Base-by-base conservation (phyloP, 2,888 invertebrate genomes). In the Lingula anatina region DNA sequence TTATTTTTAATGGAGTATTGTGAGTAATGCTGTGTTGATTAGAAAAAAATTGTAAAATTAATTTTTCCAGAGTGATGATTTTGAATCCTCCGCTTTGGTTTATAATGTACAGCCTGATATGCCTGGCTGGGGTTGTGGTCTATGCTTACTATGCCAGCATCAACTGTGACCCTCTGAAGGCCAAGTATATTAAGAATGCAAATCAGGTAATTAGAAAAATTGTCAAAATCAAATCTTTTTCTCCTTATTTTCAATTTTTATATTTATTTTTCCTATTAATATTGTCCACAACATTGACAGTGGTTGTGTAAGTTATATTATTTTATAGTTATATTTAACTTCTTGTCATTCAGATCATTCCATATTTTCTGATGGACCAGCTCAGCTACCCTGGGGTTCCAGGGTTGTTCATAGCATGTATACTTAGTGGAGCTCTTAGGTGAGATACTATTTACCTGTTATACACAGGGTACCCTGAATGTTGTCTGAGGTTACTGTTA, bases 371-470 rank as follows among this genome's bases (percentile, higher is more conserved):
- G 5, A 57, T 66, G 59, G 60, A 62, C 39, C 54, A 61, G 5
- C 44, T 66, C 3, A 60, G 59, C 15, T 62, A 60, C 28, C 62
- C 61, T 1, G 65, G 63, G 12, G 28, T 65, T n/a, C 65, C 65
- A 0, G 65, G 64, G 3, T 49, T 65, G n/a, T 65, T 65, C 51
- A 50, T 65, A 12, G 55, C 65, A 3, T 61, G 61, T 50, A 51
- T 65, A 7, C 64, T 65, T 40, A 62, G 63, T 40, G 64, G 65
- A 2, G 61, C 65, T 20, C 51, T 65, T 5, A 65, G 65, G 65
- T 65, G 54, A 39, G 26, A 20, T 21, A 4, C 24, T n/a, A n/a
- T n/a, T n/a, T n/a, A n/a, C n/a, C n/a, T n/a, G n/a, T n/a, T n/a
- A n/a, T n/a, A n/a, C n/a, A n/a, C n/a, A n/a, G n/a, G n/a, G n/a